Conservation (phyloP, 1,140 invertebrate genomes). For the Ganaspis sp. region DNA sequence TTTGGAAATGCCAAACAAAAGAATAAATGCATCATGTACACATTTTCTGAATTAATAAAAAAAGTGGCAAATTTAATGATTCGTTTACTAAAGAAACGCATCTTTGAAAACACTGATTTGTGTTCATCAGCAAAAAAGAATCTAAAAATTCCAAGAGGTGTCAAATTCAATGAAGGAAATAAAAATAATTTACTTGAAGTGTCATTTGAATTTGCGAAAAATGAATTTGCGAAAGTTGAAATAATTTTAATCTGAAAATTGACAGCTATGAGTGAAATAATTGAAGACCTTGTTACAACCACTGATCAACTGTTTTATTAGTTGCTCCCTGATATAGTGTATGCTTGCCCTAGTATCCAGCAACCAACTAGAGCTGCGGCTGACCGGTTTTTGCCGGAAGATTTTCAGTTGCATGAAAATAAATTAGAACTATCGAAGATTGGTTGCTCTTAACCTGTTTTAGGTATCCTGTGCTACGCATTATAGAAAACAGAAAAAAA, state of each 20-base stretch:
- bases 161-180: too few species aligned
- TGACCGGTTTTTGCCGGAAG: slow-evolving; percentile 30
- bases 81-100: too few species aligned
- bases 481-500: slow-evolving; percentile 7
- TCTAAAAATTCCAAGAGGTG: too few species aligned
- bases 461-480: slow-evolving; percentile 19
- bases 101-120: too few species aligned
- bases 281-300: slow-evolving; percentile 6
- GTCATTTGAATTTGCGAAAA: neutral
- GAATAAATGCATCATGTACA: too few species aligned
- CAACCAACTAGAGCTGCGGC: slow-evolving; percentile 19
- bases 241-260: slow-evolving; percentile 22
- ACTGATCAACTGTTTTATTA: slow-evolving; percentile 26
- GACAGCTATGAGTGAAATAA: slow-evolving; percentile 17
- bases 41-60: too few species aligned
- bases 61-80: too few species aligned
- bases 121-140: too few species aligned
- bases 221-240: slow-evolving; percentile 11
- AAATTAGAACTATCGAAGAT: slow-evolving; percentile 27
- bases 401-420: slow-evolving; percentile 19
- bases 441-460: slow-evolving; percentile 27
- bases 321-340: slow-evolving; percentile 23
- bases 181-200: neutral
- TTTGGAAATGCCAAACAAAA: too few species aligned
- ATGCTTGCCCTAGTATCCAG: slow-evolving; percentile 25